Base-by-base conservation (phyloP, 2,888 invertebrate species). In the Phaedon cochleariae region DNA sequence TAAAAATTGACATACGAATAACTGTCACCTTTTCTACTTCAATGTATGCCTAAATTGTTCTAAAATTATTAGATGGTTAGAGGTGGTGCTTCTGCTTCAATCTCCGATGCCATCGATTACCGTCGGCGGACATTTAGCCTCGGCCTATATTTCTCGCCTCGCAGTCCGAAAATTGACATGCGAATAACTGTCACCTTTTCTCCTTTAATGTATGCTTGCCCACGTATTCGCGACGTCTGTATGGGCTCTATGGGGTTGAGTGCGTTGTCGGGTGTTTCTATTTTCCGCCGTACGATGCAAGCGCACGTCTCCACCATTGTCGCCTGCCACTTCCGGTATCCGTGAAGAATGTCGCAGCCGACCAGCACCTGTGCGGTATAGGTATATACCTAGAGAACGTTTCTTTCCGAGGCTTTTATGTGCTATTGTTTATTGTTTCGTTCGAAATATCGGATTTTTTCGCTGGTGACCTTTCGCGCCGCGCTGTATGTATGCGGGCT, bases 221-320 rank as follows among this genome's bases (percentile, higher is more conserved):
- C 81, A 81, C 81, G 81, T 79, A 74, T 67, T 62, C 55, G 67
- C 61, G 62, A 65, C 53, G 66, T 63, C 59, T 59, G 55, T 66
- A 66, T 59, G 68, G 59, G 65, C 69, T 64, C 67, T 67, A 63
- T 64, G 73, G 67, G 73, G 73, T 65, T 65, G 26, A 26, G 3
- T 26, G 26, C 26, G 26, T 26, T 7, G 26, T 26, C 26, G 26
- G 7, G 26, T 26, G 7, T 26, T 26, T 72, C 76, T 74, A 58
- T 59, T 76, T 78, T 72, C 75, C 74, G 74, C 70, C 72, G 73
- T 77, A 75, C 77, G 79, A 79, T 79, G 79, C 80, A 78, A 79
- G 77, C 79, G 80, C 81, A 81, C 81, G 81, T 81, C 80, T 73
- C 74, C 72, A 72, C 80, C 76, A 80, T 81, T 81, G 81, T 81